Conservation (phyloP, 2,888 invertebrate species). For the Malachius bipustulatus region DNA sequence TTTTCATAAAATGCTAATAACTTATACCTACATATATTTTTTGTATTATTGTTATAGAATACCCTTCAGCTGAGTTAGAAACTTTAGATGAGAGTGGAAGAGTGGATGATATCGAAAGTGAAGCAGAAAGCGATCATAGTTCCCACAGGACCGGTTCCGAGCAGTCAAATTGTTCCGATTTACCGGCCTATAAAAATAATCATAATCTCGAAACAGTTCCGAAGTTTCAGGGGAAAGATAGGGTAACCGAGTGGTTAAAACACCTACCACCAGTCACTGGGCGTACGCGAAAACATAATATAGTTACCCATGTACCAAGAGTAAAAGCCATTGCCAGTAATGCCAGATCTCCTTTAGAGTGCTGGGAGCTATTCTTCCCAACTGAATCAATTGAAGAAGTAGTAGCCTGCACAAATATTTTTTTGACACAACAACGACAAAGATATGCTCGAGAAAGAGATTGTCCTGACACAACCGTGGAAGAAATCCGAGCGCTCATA, state of each 20-base stretch:
- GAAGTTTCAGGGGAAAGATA: slow-evolving; percentile 2
- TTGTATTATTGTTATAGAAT: background rate
- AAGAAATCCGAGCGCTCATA: slow-evolving; percentile 22
- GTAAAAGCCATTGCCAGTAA: slow-evolving; percentile 2
- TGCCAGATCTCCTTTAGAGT: slow-evolving; percentile 3
- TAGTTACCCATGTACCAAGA: slow-evolving; percentile 2
- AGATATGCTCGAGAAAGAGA: slow-evolving; percentile 16
- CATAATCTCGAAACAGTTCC: background rate
- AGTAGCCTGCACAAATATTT: slow-evolving; percentile 20
- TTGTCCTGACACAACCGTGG: slow-evolving; percentile 14
- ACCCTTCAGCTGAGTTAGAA: background rate
- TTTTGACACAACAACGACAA: slow-evolving; percentile 14
- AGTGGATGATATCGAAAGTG: slow-evolving; percentile 1
- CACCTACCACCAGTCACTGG: slow-evolving; percentile 1
- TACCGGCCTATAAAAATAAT: background rate
- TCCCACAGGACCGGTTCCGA: slow-evolving; percentile 2
- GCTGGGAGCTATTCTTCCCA: slow-evolving; percentile 7
- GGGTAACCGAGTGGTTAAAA: slow-evolving; percentile 3
- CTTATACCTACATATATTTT: too few relatives aligned
- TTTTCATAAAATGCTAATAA: too few relatives aligned
- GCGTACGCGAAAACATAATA: background rate
- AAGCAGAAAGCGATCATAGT: too few relatives aligned
- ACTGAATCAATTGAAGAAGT: slow-evolving; percentile 18
- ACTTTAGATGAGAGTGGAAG: background rate
- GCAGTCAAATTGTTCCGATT: slow-evolving; percentile 2